Evolutionary conservation across 2,888 invertebrate species (phyloP), one percentile per base, ranked within the genome.

Genomic region (Thymelicus sylvestris): DNA sequence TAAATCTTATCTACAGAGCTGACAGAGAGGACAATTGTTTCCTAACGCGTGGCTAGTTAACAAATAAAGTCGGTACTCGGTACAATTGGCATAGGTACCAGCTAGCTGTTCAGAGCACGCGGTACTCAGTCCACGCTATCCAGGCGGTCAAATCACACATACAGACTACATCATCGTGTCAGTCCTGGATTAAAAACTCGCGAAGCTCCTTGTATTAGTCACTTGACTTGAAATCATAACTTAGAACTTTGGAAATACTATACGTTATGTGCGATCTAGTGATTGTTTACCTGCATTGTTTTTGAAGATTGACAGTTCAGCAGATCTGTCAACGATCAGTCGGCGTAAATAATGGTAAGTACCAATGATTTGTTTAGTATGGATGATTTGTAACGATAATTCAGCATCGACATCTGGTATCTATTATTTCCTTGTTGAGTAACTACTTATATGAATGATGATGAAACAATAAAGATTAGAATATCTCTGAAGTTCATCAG

Each of bases 11-110:
- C 88, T 89, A 81, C 83, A 80, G 81, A 85, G 82, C 84, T 81
- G 83, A 84, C 87, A 86, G 85, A 86, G 86, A 86, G 86, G 84
- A 86, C 90, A 91, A 92, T 92, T 93, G 92, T 91, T 92, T 92
- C 91, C 86, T 89, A 91, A 85, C 92, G 92, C 91, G 91, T 92
- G 93, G 90, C 88, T 86, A 87, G 92, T 92, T 91, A 92, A 88
- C 88, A 88, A 92, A 92, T 92, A 91, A 91, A 91, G 87, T 88
- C 89, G 79, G 83, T 86, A 85, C 82, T 70, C 65, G 65, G 64
- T 59, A 92, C 93, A 93, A 93, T 93, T 93, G 92, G 88, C 83
- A 83, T 89, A 91, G 88, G 89, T 91, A 91, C 85, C 80, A 83
- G 80, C 80, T 83, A 83, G 81, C 81, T 80, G 79, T 76, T 80